phyloP scores from a whole-genome alignment of 2,113 vertebrate species.

The Chloroceryle aenea region DNA sequence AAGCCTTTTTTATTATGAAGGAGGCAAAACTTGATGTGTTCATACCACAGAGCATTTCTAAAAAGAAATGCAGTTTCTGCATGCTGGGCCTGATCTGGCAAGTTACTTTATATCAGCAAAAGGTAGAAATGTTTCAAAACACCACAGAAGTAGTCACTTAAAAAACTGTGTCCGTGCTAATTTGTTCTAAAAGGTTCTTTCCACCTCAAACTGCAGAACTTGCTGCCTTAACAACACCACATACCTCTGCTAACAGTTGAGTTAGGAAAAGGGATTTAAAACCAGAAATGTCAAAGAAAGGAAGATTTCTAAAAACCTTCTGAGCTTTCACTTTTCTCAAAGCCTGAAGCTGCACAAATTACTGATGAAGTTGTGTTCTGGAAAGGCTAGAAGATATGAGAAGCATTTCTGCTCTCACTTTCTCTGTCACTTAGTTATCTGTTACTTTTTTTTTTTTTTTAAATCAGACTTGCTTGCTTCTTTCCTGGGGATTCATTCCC shows the following conservation, averaged over 20 bases:
- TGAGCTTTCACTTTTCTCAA: background rate
- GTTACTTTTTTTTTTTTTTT: background rate
- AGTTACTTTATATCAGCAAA: background rate
- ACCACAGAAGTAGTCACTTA: background rate
- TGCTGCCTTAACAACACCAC: background rate
- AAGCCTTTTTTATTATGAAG: background rate
- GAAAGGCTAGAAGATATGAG: background rate
- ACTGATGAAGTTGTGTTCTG: background rate
- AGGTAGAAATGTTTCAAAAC: background rate
- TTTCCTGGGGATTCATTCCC: background rate
- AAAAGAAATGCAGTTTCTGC: background rate
- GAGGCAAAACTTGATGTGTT: background rate
- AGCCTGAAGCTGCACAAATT: background rate
- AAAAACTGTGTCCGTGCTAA: background rate
- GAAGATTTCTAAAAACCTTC: background rate
- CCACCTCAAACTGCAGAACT: background rate
- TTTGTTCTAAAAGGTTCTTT: background rate
- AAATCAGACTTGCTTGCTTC: background rate
- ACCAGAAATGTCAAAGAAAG: background rate
- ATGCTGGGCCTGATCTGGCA: background rate
- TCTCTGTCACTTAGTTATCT: background rate
- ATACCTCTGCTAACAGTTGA: background rate
- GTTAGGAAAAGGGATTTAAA: background rate
- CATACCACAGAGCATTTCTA: background rate
- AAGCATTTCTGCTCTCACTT: background rate